Evolutionary conservation across 1,140 invertebrate genomes (phyloP).

Genomic region (Musca vetustissima): DNA sequence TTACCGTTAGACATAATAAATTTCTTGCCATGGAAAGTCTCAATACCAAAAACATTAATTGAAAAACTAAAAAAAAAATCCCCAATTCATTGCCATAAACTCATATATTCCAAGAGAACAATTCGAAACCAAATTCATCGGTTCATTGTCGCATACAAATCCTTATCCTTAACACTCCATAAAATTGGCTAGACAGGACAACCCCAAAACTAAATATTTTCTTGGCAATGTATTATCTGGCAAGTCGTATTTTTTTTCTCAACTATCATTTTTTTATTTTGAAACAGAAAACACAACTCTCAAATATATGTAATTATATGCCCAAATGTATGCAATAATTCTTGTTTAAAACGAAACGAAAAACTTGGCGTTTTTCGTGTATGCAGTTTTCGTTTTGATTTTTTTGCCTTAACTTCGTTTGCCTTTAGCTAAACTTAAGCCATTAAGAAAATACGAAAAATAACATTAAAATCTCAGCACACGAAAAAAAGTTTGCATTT

Average conservation of each 20-base stretch:
- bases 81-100: too few relatives aligned
- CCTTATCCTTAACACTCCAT: neutral
- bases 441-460: too few relatives aligned
- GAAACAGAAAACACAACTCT: too few relatives aligned
- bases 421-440: too few relatives aligned
- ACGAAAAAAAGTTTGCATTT: neutral
- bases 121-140: too few relatives aligned
- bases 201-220: too few relatives aligned
- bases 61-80: neutral
- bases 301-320: neutral
- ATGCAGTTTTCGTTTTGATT: neutral
- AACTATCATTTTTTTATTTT: too few relatives aligned
- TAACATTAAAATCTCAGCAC: neutral
- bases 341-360: neutral
- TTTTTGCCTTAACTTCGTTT: neutral
- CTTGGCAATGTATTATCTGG: too few relatives aligned
- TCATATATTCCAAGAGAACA: too few relatives aligned
- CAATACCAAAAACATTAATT: neutral
- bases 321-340: constrained; percentile 3
- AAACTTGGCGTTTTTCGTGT: neutral
- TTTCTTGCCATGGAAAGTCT: neutral
- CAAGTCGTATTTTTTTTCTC: too few relatives aligned
- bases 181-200: neutral
- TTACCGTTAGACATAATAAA: neutral
- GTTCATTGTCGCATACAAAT: too few relatives aligned